Evolutionary conservation across 2,113 vertebrate genomes (phyloP).

Genomic region (Myanophis thanlyinensis): DNA sequence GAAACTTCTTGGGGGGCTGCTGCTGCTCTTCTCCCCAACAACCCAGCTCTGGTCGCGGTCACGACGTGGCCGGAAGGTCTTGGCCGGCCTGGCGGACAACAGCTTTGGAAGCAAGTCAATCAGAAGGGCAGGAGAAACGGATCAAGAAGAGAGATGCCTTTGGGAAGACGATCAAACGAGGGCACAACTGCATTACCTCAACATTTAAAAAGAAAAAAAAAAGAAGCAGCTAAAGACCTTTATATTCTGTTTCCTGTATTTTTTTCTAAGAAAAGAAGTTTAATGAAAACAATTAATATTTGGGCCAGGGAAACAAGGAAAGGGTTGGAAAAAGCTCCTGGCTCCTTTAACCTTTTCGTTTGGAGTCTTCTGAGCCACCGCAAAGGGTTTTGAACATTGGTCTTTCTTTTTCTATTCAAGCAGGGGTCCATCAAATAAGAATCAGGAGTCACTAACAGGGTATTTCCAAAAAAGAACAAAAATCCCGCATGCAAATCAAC

Average conservation of each 20-base stretch:
- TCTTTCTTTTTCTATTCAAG: constrained; percentile 54
- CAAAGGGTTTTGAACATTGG: constrained; percentile 48
- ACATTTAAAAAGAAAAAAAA: constrained; percentile 53
- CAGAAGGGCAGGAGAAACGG: constrained; percentile 46
- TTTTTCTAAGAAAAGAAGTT: constrained; percentile 42
- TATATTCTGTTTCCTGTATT: constrained; percentile 55
- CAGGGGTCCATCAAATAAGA: constrained; percentile 60
- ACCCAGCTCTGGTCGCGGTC: background rate
- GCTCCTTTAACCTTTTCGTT: constrained; percentile 38
- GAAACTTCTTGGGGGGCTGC: background rate
- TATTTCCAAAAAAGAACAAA: constrained; percentile 53
- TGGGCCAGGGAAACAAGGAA: constrained; percentile 48
- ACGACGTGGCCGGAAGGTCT: constrained; percentile 37
- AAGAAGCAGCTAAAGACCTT: constrained; percentile 61
- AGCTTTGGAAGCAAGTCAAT: constrained; percentile 42
- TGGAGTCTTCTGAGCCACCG: constrained; percentile 61
- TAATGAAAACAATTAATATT: constrained; percentile 29
- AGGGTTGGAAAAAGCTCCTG: constrained; percentile 50
- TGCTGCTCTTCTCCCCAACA: constrained; percentile 15
- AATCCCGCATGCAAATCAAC: background rate
- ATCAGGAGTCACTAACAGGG: constrained; percentile 68
- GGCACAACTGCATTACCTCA: constrained; percentile 75
- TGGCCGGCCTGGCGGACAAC: constrained; percentile 28
- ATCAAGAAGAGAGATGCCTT: constrained; percentile 49
- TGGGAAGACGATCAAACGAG: constrained; percentile 70